Conservation (phyloP, 2,113 vertebrate genomes). For the Corythoichthys intestinalis region DNA sequence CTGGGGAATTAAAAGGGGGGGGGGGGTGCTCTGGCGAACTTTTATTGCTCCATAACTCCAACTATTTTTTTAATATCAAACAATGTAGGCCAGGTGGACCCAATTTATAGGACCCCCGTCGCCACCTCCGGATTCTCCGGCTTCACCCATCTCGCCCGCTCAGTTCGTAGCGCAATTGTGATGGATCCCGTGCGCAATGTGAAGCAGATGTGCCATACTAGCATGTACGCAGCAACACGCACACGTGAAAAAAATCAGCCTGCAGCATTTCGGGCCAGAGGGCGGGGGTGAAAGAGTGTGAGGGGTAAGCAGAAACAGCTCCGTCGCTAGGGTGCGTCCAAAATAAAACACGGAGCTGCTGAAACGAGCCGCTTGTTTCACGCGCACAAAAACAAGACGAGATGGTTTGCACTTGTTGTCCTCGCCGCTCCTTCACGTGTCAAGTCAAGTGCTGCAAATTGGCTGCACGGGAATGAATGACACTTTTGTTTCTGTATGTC, state of each 20-base stretch:
- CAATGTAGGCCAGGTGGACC: slow-evolving; percentile 36
- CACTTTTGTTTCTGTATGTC: no score
- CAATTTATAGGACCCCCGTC: slow-evolving; percentile 10
- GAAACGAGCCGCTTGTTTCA: slow-evolving; percentile 56
- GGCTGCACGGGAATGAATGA: background rate
- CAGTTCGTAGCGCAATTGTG: slow-evolving; percentile 15
- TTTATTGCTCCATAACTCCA: slow-evolving; percentile 41
- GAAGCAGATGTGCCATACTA: slow-evolving; percentile 67
- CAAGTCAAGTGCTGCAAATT: background rate
- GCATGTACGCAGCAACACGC: slow-evolving; percentile 22
- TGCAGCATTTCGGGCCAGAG: slow-evolving; percentile 57
- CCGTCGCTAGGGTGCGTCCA: slow-evolving; percentile 54
- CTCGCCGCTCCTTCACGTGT: background rate
- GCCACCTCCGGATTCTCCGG: slow-evolving; percentile 37
- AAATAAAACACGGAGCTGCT: slow-evolving; percentile 63
- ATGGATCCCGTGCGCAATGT: slow-evolving; percentile 50
- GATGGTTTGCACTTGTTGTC: background rate
- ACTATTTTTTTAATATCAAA: slow-evolving; percentile 21
- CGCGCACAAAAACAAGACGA: slow-evolving; percentile 12
- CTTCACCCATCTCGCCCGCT: slow-evolving; percentile 32
- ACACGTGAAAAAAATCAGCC: slow-evolving; percentile 47
- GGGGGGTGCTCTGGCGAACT: slow-evolving; percentile 40
- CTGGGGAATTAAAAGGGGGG: slow-evolving; percentile 39
- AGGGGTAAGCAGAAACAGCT: slow-evolving; percentile 69
- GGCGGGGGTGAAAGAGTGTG: slow-evolving; percentile 35